These are phyloP conservation scores for Oxyruncus cristatus DNA, from an alignment of 2,113 vertebrate genomes.

Conservation along the genomic window DNA sequence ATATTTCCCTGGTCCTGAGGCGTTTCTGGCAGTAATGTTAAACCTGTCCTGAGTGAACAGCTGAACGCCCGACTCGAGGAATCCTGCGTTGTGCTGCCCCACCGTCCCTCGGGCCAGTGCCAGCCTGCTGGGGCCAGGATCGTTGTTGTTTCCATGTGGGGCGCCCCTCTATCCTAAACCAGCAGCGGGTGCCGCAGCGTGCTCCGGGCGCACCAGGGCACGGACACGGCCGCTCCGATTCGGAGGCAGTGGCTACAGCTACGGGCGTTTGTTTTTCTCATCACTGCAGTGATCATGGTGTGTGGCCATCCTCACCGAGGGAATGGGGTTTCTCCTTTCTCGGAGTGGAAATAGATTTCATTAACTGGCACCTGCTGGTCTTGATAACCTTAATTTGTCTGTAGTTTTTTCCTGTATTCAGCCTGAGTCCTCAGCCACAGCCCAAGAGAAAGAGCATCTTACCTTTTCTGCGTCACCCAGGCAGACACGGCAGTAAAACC, in stretches of 20 bases:
- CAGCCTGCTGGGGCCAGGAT: not conserved
- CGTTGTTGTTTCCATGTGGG: not conserved
- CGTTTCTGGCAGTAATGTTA: not conserved
- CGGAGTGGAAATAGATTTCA: not conserved
- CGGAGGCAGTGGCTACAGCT: not conserved
- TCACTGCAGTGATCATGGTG: not conserved
- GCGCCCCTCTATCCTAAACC: not conserved
- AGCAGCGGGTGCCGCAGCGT: not conserved
- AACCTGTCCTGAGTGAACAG: not conserved
- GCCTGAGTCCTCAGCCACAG: not conserved
- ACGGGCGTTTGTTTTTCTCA: not conserved
- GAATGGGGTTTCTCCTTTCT: not conserved
- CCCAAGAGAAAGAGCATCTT: not conserved
- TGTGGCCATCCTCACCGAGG: not conserved
- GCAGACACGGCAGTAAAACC: not conserved
- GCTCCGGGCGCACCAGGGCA: not conserved
- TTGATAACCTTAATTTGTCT: not conserved
- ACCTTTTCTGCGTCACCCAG: not conserved
- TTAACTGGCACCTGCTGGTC: not conserved
- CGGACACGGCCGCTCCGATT: not conserved
- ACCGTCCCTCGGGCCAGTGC: no score
- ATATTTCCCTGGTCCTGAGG: not conserved
- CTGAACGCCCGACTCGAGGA: not conserved
- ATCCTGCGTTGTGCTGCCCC: not conserved
- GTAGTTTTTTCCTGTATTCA: not conserved